Evolutionary conservation across 2,797 vertebrate species (phyloP).

Genomic region (Brotula barbata): DNA sequence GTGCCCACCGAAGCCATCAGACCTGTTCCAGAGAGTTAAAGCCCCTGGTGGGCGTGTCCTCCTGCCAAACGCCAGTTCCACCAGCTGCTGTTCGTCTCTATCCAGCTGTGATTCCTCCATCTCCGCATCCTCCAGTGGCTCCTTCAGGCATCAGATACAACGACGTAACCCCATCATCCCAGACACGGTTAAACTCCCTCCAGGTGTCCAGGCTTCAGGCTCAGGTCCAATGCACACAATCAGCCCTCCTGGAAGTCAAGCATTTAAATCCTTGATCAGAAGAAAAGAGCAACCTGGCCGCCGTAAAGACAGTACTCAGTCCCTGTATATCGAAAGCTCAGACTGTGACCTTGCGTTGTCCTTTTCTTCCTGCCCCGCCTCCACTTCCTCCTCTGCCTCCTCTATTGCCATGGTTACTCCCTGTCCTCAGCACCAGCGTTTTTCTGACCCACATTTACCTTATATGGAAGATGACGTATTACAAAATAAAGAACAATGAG

Average conservation of each 20-base stretch:
- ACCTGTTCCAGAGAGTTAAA: slow-evolving; percentile 50
- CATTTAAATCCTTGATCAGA: slow-evolving; percentile 54
- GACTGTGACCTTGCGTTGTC: slow-evolving; percentile 62
- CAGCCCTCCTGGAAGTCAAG: slow-evolving; percentile 20
- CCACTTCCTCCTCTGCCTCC: slow-evolving; percentile 58
- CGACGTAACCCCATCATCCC: slow-evolving; percentile 87
- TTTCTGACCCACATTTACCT: slow-evolving; percentile 87
- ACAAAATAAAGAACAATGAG: slow-evolving; percentile 11
- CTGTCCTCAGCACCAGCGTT: slow-evolving; percentile 67
- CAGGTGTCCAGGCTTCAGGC: slow-evolving; percentile 64
- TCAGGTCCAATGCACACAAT: slow-evolving; percentile 1
- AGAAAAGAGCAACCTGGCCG: slow-evolving; percentile 81
- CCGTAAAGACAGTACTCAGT: slow-evolving; percentile 87
- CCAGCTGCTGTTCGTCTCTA: slow-evolving; percentile 56
- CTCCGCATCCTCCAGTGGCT: slow-evolving; percentile 48
- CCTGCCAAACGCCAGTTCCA: slow-evolving; percentile 39
- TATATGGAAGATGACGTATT: slow-evolving; percentile 71
- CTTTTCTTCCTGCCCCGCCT: slow-evolving; percentile 67
- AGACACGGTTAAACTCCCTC: slow-evolving; percentile 86
- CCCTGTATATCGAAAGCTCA: slow-evolving; percentile 79
- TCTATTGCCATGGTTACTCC: slow-evolving; percentile 57
- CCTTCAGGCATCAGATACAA: slow-evolving; percentile 76
- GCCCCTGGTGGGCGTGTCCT: slow-evolving; percentile 25
- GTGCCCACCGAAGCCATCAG: slow-evolving; percentile 53
- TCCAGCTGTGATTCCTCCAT: slow-evolving; percentile 49